Evolutionary conservation across 2,797 vertebrate species (phyloP).

Genomic region (Lutjanus campechanus): DNA sequence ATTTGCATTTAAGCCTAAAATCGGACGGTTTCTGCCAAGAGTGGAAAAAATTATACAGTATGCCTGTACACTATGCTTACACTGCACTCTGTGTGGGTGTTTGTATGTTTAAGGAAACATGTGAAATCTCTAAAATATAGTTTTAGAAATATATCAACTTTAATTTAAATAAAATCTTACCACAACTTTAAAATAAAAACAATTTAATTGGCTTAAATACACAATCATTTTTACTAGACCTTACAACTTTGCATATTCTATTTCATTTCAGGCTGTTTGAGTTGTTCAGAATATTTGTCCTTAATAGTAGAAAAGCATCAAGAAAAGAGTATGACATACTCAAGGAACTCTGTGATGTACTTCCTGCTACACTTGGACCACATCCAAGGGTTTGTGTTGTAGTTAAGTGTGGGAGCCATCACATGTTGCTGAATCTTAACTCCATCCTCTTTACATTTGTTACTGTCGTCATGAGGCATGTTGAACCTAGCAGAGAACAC

Average conservation of each 20-base stretch:
- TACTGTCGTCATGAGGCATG: conserved; percentile 99
- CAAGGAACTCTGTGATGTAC: conserved; percentile 99
- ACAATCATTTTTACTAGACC: neutral
- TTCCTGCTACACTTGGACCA: conserved; percentile 99
- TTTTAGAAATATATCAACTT: neutral
- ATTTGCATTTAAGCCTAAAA: conserved; percentile 26
- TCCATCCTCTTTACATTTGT: conserved; percentile 97
- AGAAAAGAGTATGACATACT: conserved; percentile 88
- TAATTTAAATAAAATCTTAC: neutral
- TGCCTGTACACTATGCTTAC: neutral
- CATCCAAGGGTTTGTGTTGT: conserved; percentile 99
- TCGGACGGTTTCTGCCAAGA: neutral
- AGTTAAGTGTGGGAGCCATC: conserved; percentile 97
- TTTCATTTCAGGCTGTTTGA: neutral
- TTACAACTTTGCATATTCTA: neutral
- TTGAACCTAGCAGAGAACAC: conserved; percentile 89
- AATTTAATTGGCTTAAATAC: neutral
- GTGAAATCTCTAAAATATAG: neutral
- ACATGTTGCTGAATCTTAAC: conserved; percentile 96
- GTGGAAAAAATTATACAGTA: neutral
- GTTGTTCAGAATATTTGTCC: conserved; percentile 6
- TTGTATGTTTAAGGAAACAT: conserved; percentile 1
- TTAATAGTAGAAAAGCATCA: conserved; percentile 8
- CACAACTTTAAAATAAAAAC: neutral
- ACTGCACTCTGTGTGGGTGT: neutral